phyloP scores from a whole-genome alignment of 2,113 vertebrate genomes.

The Sinosuthora webbiana region DNA sequence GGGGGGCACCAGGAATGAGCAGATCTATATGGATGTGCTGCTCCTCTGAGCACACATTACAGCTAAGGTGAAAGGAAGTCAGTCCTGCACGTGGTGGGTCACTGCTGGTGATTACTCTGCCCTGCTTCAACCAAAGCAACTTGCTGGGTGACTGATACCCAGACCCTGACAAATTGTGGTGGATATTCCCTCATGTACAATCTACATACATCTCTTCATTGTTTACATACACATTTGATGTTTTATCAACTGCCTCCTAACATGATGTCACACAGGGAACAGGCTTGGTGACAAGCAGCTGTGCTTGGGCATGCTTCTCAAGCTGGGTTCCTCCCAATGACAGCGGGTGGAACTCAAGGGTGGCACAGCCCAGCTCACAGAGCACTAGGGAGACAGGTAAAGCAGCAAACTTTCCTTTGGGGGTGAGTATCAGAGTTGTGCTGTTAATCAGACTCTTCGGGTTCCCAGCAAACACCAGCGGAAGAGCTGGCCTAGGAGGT shows the following conservation, averaged over 20 bases:
- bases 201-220: neutral
- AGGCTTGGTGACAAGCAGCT: neutral
- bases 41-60: neutral
- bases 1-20: neutral
- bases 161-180: neutral
- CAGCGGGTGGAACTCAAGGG: neutral
- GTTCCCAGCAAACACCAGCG: neutral
- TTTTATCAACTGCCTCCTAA: neutral
- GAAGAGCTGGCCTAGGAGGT: conserved; percentile 14
- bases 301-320: neutral
- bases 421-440: neutral
- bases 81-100: neutral
- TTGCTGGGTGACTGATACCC: neutral
- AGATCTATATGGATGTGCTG: neutral
- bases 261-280: neutral
- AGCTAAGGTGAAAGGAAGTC: neutral
- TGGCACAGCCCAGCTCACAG: neutral
- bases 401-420: neutral
- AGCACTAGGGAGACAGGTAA: neutral
- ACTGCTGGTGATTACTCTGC: neutral
- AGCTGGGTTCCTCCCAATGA: neutral
- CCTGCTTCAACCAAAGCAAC: neutral
- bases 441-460: neutral
- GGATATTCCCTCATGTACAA: neutral
- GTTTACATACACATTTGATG: neutral